Evolutionary conservation across 2,797 vertebrate genomes (phyloP).

Genomic region (Champsocephalus gunnari): DNA sequence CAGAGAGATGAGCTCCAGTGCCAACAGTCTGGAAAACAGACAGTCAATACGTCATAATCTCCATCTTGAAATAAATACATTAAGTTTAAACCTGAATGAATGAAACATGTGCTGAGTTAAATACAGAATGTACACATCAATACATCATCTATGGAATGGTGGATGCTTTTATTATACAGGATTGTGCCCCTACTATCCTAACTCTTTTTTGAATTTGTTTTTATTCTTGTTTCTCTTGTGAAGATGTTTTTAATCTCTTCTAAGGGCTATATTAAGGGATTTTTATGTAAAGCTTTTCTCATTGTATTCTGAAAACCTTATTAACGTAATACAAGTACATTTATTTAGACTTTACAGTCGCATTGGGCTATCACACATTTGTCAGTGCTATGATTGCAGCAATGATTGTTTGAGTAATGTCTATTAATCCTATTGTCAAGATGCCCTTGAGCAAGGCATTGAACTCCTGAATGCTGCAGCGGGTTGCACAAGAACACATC

Average conservation of each 20-base stretch:
- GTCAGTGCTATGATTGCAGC: background rate
- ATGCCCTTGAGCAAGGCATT: background rate
- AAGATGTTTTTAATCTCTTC: conserved; percentile 3
- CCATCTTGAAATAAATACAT: conserved; percentile 1
- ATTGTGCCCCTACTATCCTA: background rate
- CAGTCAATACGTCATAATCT: conserved; percentile 18
- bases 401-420: conserved; percentile 12
- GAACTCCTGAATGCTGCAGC: background rate
- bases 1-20: conserved; percentile 35
- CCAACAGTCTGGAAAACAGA: conserved; percentile 26
- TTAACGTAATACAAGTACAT: conserved; percentile 4
- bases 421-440: background rate
- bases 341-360: conserved; percentile 13
- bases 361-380: background rate
- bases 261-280: background rate
- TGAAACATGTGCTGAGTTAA: background rate
- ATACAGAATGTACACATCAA: background rate
- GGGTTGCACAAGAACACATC: background rate
- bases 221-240: conserved; percentile 7
- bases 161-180: background rate
- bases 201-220: background rate
- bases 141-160: background rate
- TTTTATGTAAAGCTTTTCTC: background rate
- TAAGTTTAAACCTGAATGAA: background rate
- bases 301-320: background rate